phyloP scores from a whole-genome alignment of 2,888 invertebrate genomes.

The Dendrolimus houi region DNA sequence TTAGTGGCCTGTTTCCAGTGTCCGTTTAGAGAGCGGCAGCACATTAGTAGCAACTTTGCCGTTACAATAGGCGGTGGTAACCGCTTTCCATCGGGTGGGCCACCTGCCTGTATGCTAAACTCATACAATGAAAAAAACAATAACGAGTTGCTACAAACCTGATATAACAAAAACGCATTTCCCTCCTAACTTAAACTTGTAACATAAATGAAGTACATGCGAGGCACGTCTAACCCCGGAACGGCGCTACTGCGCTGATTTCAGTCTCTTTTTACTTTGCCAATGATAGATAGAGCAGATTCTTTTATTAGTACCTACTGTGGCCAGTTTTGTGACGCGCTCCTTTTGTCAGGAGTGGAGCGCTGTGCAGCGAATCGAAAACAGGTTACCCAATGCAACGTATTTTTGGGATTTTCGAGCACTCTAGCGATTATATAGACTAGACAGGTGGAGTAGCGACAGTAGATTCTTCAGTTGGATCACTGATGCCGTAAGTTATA shows the following conservation, averaged over 20 bases:
- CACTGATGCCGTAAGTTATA: no score
- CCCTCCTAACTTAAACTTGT: conserved; percentile 13
- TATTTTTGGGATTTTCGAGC: neutral
- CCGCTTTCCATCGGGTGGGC: neutral
- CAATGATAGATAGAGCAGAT: conserved; percentile 56
- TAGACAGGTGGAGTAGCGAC: neutral
- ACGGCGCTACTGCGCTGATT: conserved; percentile 56
- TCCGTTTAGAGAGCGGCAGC: neutral
- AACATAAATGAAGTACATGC: conserved; percentile 37
- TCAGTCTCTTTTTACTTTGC: conserved; percentile 44
- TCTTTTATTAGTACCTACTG: conserved; percentile 53
- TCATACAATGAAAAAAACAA: neutral
- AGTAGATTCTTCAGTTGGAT: no score
- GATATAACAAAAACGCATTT: conserved; percentile 3
- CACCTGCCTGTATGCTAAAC: neutral
- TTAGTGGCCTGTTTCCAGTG: neutral
- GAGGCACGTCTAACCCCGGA: conserved; percentile 50
- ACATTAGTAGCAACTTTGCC: neutral
- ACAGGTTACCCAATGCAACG: neutral
- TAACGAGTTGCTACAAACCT: neutral
- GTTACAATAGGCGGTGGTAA: neutral
- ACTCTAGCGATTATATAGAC: neutral
- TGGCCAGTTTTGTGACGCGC: conserved; percentile 2
- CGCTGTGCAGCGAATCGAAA: neutral
- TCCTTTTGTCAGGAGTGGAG: neutral